A percentile compares a stretch with the other conserved stretches of the same genome.
These are phyloP conservation scores for Sinocyclocheilus grahami DNA, from an alignment of 2,113 vertebrate genomes.

Conservation along the genomic window DNA sequence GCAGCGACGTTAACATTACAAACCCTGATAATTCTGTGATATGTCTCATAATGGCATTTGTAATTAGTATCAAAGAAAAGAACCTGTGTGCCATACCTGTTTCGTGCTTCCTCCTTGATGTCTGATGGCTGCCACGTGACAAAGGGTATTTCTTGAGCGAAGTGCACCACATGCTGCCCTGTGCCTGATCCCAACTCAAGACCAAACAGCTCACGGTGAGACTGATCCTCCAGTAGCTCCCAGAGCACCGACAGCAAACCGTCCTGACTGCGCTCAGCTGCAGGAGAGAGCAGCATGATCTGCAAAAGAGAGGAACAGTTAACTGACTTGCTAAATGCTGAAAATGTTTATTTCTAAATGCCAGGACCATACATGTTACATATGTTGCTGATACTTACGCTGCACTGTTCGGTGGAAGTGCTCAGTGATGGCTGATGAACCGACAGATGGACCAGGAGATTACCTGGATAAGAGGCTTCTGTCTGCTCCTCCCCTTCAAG, in stretches of 20 bases:
- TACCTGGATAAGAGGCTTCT: conserved; percentile 72
- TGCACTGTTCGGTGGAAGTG: neutral
- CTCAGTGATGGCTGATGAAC: neutral
- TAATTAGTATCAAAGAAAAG: neutral
- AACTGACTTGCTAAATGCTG: neutral
- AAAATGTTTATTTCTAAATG: neutral
- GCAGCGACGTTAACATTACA: neutral
- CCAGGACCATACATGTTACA: too few species aligned
- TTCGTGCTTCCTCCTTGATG: conserved; percentile 66
- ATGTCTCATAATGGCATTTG: neutral
- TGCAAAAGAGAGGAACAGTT: neutral
- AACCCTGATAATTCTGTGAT: neutral
- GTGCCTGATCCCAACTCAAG: conserved; percentile 76
- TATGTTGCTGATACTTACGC: neutral
- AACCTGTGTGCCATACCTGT: conserved; percentile 65
- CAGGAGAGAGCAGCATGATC: conserved; percentile 74
- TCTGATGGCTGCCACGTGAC: conserved; percentile 77
- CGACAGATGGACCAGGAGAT: conserved; percentile 53
- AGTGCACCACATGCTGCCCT: conserved; percentile 74
- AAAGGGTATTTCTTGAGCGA: conserved; percentile 72
- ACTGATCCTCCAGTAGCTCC: conserved; percentile 69
- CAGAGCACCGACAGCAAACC: conserved; percentile 67
- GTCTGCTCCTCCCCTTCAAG: conserved; percentile 42
- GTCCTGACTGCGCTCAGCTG: conserved; percentile 75
- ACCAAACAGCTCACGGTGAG: conserved; percentile 68